A percentile compares a stretch with the other conserved stretches of the same genome.
These are phyloP conservation scores for Sarcophaga carnaria DNA, from an alignment of 2,888 invertebrate genomes.

Conservation along the genomic window DNA sequence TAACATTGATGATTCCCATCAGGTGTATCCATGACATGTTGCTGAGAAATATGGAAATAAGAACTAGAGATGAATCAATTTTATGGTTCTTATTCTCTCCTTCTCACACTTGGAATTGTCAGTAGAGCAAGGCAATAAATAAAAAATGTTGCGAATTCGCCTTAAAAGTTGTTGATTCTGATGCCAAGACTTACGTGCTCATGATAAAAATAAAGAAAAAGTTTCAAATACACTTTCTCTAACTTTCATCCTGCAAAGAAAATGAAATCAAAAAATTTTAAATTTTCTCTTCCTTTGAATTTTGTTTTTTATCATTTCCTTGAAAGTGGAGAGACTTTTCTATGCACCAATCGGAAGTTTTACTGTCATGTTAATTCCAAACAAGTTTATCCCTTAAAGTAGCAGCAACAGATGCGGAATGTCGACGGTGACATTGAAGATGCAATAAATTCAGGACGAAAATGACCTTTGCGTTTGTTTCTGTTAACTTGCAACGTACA, in stretches of 20 bases:
- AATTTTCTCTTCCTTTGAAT: neutral
- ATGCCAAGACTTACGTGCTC: conserved; percentile 23
- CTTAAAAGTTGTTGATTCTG: conserved; percentile 5
- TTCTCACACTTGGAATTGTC: neutral
- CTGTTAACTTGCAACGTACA: too few relatives aligned
- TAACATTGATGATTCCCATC: neutral
- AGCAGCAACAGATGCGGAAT: too few relatives aligned
- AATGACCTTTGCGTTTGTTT: too few relatives aligned
- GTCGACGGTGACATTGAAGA: too few relatives aligned
- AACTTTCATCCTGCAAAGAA: neutral
- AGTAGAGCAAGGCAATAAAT: neutral
- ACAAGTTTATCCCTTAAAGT: too few relatives aligned
- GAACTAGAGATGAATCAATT: neutral
- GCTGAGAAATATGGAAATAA: neutral
- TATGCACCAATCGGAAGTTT: too few relatives aligned
- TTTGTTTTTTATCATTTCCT: neutral
- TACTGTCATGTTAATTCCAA: too few relatives aligned
- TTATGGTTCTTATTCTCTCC: neutral
- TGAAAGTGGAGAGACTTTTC: too few relatives aligned
- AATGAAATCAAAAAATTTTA: conserved; percentile 10
- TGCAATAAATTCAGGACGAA: too few relatives aligned
- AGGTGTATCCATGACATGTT: neutral
- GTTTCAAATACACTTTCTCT: conserved; percentile 20
- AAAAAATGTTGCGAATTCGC: conserved; percentile 21
- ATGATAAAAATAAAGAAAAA: neutral